Evolutionary conservation across 2,888 invertebrate genomes (phyloP), one percentile per base, ranked within the genome.

Genomic region (Omphaloscelis lunosa): DNA sequence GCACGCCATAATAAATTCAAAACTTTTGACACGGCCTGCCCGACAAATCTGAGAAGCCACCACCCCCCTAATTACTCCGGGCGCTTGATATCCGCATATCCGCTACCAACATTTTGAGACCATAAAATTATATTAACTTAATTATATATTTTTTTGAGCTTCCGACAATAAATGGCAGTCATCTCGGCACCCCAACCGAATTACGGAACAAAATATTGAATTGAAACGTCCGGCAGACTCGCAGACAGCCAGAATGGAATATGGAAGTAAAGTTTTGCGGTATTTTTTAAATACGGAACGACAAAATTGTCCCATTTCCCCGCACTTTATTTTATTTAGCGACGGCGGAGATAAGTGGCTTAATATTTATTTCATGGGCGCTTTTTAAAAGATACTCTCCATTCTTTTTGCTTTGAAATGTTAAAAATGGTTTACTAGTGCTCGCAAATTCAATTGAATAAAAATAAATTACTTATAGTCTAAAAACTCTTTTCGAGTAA

Each of bases 131-230:
- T 80, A 77, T 77, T 76, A 78, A 83, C 15, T 80, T 72, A 85
- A 85, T 85, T 85, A 79, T 83, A 77, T 34, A 2, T 75, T 86
- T 83, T 34, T 84, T 82, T 77, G 39, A 70, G 82, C 39, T 81
- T 83, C 79, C 83, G 72, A 80, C 84, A 70, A 17, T 86, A 81
- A 86, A 85, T 75, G 76, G 75, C 69, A 69, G 70, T 45, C 79
- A 80, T 84, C 72, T 70, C 80, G 71, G 75, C 68, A 70, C 75
- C 80, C 82, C 72, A 72, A 81, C 75, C 74, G 69, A 86, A 86
- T 88, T 86, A 82, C 71, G 81, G 75, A 80, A 83, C 72, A 73
- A 81, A 82, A 83, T 86, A 86, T 88, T 82, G 83, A 85, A 86
- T 86, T 88, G 82, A 74, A 86, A 82, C 71, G 88, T 87, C 87